Evolutionary conservation across 2,888 invertebrate genomes (phyloP), one percentile per base, ranked within the genome.

Genomic region (Micoletzkya japonica): DNA sequence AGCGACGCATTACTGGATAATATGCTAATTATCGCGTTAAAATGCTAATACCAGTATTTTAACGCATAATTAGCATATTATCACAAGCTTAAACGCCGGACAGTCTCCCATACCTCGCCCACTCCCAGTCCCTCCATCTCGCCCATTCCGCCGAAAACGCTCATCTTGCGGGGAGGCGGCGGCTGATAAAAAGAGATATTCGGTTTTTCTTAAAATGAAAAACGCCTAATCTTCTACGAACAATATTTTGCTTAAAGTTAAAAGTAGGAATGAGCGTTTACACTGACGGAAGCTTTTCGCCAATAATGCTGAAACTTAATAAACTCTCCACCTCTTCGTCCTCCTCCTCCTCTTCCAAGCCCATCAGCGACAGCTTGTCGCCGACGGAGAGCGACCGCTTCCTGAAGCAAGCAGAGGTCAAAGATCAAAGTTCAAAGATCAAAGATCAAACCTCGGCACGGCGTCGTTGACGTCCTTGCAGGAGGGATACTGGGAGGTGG

Each of bases 341-440:
- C 28, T 68, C 68, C 17, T 58, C 57, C 26, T 68, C 68, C 49
- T 68, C 57, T 20, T 68, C 58, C 30, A 68, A 30, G 39, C 68
- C 69, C 37, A 69, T n/a, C 50, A 69, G 17, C 1, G 69, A 69
- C 37, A 69, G 39, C 30, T 56, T 59, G 60, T 69, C 69, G n/a
- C 69, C 69, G 32, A 44, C 44, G 20, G 79, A 79, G 10, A 79
- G 71, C 7, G 77, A 77, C 68, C 79, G 74, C 54, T 79, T 79
- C 37, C 79, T 75, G 37, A 66, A 72, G 61, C 24, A 32, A 32
- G 32, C 20, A 52, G 52, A 58, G 6, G 6, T n/a, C 7, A n/a
- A 30, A 44, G 39, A n/a, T 24, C 28, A 49, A 2, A 44, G 37
- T 50, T 63, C 36, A 7, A 26, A 39, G 26, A 6, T 52, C 52